phyloP scores from a whole-genome alignment of 2,113 vertebrate genomes.

The Chauna torquata region DNA sequence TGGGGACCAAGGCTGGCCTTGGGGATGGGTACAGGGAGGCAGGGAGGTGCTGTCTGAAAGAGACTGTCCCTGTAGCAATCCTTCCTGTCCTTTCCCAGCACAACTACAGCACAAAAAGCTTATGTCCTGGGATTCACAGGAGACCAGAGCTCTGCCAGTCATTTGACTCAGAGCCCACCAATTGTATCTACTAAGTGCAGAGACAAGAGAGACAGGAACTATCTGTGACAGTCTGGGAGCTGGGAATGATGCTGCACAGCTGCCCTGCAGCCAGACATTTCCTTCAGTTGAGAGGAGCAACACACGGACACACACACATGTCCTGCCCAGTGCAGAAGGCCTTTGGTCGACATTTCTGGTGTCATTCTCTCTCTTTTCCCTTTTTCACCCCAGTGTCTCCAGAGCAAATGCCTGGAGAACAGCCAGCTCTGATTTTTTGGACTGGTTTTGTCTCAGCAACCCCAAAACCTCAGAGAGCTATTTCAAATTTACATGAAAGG shows the following conservation, averaged over 20 bases:
- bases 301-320: background rate
- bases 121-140: background rate
- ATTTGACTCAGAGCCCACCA: background rate
- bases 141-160: background rate
- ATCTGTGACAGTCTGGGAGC: background rate
- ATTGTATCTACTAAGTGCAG: rapidly evolving
- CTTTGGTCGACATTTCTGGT: background rate
- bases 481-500: background rate
- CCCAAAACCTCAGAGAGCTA: background rate
- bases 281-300: background rate
- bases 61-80: background rate
- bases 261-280: rapidly evolving
- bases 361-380: background rate
- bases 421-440: background rate
- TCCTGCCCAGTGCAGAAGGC: background rate
- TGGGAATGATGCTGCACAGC: background rate
- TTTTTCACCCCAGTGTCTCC: background rate
- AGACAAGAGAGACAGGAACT: background rate
- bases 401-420: background rate
- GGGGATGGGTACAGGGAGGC: too few relatives aligned
- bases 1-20: background rate
- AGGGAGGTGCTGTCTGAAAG: background rate
- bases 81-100: background rate
- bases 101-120: background rate
- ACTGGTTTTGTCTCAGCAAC: background rate